Conservation (phyloP, 1,140 invertebrate species). For the Cecropterus lyciades region DNA sequence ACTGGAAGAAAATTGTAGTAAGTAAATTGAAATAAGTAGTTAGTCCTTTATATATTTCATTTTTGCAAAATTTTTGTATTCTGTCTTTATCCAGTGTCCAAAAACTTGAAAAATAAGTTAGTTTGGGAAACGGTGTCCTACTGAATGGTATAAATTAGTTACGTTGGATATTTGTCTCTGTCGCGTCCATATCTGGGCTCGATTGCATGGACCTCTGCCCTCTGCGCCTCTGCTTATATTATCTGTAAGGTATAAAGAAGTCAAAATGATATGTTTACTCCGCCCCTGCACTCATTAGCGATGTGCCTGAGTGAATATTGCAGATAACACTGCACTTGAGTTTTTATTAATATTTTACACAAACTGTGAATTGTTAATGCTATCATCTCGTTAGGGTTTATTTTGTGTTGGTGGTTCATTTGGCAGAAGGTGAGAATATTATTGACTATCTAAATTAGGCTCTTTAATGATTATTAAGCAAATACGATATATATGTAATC, state of each 20-base stretch:
- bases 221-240: conserved; percentile 61
- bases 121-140: conserved; percentile 15
- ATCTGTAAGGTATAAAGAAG: conserved; percentile 70
- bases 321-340: conserved; percentile 43
- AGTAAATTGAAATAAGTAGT: no score
- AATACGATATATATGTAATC: no score
- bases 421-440: not conserved
- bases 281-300: conserved; percentile 50
- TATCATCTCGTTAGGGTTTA: not conserved
- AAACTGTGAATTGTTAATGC: conserved; percentile 17
- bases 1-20: no score
- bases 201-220: conserved; percentile 78
- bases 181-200: conserved; percentile 65
- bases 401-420: conserved; percentile 11
- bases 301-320: conserved; percentile 47
- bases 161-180: conserved; percentile 67
- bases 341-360: conserved; percentile 18
- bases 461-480: not conserved
- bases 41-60: no score
- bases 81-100: no score
- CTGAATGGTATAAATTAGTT: conserved; percentile 59
- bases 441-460: not conserved
- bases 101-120: no score
- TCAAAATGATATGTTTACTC: conserved; percentile 66
- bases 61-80: no score